phyloP scores from a whole-genome alignment of 2,797 vertebrate genomes.

The Cossypha niveicapilla region DNA sequence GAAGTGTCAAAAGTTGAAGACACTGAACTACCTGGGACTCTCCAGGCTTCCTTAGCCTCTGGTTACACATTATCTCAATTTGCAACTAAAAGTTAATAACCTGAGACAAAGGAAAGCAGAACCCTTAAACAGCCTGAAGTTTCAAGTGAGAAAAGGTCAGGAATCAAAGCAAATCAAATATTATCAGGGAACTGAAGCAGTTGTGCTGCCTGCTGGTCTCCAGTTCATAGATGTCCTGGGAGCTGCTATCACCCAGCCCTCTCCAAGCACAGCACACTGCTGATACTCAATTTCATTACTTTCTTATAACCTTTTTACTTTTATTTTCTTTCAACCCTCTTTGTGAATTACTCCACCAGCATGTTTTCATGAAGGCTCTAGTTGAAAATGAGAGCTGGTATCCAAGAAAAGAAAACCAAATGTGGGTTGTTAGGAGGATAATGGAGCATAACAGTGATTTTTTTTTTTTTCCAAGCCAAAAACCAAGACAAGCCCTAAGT shows the following conservation, averaged over 20 bases:
- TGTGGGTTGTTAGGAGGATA: not conserved
- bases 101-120: not conserved
- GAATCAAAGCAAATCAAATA: not conserved
- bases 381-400: not conserved
- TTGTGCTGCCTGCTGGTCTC: not conserved
- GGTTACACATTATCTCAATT: not conserved
- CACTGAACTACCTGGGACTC: not conserved
- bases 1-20: not conserved
- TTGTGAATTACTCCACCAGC: not conserved
- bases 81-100: not conserved
- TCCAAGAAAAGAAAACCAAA: not conserved
- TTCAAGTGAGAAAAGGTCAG: not conserved
- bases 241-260: not conserved
- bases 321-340: not conserved
- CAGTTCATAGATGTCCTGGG: fast-evolving
- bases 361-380: not conserved
- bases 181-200: not conserved
- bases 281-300: not conserved
- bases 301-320: not conserved
- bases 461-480: not conserved
- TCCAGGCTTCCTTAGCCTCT: not conserved
- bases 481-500: not conserved
- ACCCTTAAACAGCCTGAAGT: not conserved
- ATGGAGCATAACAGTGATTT: not conserved
- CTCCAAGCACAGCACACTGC: not conserved